Evolutionary conservation across 2,888 invertebrate genomes (phyloP).

Genomic region (Formica aserva): DNA sequence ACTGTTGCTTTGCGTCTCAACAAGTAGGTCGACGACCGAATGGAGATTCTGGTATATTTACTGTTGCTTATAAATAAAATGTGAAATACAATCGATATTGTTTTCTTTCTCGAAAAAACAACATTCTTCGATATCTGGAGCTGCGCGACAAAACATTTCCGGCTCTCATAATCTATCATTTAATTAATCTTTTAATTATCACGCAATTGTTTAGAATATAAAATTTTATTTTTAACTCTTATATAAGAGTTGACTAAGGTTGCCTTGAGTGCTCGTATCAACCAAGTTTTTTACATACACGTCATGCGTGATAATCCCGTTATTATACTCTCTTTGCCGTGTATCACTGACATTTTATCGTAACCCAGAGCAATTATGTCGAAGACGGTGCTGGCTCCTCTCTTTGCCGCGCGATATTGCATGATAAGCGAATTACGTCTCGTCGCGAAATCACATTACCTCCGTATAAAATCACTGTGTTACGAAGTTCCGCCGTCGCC

Average conservation of each 20-base stretch:
- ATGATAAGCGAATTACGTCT: slow-evolving; percentile 82
- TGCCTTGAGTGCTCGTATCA: neutral
- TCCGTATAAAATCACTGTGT: slow-evolving; percentile 74
- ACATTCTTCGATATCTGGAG: neutral
- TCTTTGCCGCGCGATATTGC: slow-evolving; percentile 84
- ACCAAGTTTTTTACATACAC: slow-evolving; percentile 19
- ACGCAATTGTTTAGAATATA: neutral
- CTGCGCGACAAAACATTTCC: neutral
- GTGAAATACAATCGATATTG: neutral
- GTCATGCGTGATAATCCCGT: slow-evolving; percentile 2
- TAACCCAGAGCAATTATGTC: slow-evolving; percentile 32
- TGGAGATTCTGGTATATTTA: slow-evolving; percentile 36
- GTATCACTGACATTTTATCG: slow-evolving; percentile 31
- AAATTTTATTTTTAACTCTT: slow-evolving; percentile 18
- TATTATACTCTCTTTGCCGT: slow-evolving; percentile 1
- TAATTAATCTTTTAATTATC: neutral
- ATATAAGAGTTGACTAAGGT: neutral
- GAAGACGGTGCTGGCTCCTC: slow-evolving; percentile 61
- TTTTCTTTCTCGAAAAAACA: neutral
- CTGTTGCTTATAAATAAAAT: neutral
- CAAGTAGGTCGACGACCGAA: slow-evolving; percentile 78
- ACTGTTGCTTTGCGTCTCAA: slow-evolving; percentile 85
- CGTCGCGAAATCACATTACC: slow-evolving; percentile 80
- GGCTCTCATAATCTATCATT: neutral
- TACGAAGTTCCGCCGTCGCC: slow-evolving; percentile 22